phyloP scores from a whole-genome alignment of 30 jellyfish, hydroid and myxozoan species.

The Thelohanellus kitauei region DNA sequence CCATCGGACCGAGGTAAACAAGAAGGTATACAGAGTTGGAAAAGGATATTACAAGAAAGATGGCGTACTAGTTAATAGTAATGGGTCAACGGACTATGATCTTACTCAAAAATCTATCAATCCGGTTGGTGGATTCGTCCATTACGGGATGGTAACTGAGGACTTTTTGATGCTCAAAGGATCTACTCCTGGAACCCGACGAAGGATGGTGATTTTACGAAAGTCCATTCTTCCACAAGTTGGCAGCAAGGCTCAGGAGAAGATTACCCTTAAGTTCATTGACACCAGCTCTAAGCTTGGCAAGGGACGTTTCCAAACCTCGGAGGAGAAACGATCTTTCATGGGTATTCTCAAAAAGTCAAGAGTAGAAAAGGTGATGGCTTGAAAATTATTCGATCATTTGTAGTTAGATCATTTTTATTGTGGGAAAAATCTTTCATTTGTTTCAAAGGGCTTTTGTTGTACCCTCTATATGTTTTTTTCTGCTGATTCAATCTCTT shows the following conservation, averaged over 20 bases:
- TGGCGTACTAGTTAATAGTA: constrained; percentile 61
- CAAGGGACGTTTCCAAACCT: constrained; percentile 97
- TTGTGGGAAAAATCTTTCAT: too few relatives aligned
- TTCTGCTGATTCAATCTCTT: too few relatives aligned
- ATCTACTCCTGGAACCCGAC: constrained; percentile 70
- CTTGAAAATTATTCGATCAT: too few relatives aligned
- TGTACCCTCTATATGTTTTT: too few relatives aligned
- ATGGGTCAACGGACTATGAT: constrained; percentile 79
- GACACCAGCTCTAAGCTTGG: constrained; percentile 95
- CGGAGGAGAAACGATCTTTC: constrained; percentile 58
- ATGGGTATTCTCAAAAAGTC: constrained; percentile 83
- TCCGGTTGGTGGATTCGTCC: constrained; percentile 99
- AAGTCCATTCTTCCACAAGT: constrained; percentile 85
- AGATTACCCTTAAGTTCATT: constrained; percentile 66
- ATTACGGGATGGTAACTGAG: constrained; percentile 87
- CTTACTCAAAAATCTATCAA: constrained; percentile 80
- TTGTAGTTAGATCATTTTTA: too few relatives aligned
- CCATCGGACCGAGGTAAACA: constrained; percentile 92
- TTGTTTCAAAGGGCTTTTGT: too few relatives aligned
- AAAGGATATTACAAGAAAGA: constrained; percentile 73
- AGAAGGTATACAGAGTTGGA: constrained; percentile 86
- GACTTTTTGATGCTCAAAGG: constrained; percentile 93
- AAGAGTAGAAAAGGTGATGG: constrained; percentile 14
- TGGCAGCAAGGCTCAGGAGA: constrained; percentile 57
- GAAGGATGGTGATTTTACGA: constrained; percentile 65